Evolutionary conservation across 2,888 invertebrate species (phyloP).

Genomic region (Himalopsyche kuldschensis): DNA sequence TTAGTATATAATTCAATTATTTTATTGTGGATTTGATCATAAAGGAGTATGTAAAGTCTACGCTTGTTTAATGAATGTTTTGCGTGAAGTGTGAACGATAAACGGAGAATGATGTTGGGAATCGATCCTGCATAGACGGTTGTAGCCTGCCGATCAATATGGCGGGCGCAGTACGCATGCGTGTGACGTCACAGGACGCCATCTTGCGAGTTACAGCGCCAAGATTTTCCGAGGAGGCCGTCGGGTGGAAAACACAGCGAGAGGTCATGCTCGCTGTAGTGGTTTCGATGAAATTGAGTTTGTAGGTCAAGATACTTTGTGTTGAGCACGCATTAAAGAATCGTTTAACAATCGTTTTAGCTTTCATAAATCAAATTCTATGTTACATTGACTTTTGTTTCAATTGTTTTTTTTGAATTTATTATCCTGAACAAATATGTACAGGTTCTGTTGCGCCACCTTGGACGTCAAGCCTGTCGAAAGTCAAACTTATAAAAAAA

Average conservation of each 20-base stretch:
- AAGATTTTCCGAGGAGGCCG: background rate
- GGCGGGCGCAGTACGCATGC: background rate
- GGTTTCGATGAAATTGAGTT: no score
- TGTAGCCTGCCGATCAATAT: background rate
- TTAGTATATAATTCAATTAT: background rate
- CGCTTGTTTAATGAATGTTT: background rate
- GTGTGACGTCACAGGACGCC: background rate
- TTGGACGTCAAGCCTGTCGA: no score
- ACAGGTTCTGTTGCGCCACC: no score
- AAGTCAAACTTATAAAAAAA: no score
- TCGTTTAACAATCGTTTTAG: no score
- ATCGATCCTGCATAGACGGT: background rate
- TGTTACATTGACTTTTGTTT: no score
- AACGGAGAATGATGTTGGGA: background rate
- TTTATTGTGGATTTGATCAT: background rate
- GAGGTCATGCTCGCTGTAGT: background rate
- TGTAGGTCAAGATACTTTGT: no score
- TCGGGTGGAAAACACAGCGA: background rate
- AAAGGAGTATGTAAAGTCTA: background rate
- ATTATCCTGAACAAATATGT: no score
- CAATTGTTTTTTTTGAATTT: no score
- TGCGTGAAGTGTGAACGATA: background rate
- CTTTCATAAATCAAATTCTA: no score
- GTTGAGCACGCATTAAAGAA: no score
- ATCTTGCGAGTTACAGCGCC: background rate